Evolutionary conservation across 2,113 vertebrate genomes (phyloP).

Genomic region (Pangasianodon gigas): DNA sequence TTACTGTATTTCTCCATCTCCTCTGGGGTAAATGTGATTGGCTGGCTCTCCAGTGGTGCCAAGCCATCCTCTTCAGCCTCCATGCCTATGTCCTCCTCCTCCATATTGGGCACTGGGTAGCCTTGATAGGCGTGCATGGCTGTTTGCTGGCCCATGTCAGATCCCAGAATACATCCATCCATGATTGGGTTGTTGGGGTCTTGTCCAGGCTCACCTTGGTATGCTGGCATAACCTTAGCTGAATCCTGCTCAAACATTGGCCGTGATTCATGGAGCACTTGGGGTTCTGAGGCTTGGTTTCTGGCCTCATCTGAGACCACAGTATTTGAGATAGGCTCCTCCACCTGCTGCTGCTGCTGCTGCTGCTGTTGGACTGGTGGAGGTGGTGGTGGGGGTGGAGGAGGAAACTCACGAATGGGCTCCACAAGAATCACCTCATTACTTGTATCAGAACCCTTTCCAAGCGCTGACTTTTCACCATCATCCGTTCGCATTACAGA

Average conservation of each 20-base stretch:
- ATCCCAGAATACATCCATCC: constrained; percentile 74
- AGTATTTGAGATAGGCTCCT: constrained; percentile 62
- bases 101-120: constrained; percentile 78
- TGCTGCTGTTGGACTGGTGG: constrained; percentile 66
- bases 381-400: constrained; percentile 76
- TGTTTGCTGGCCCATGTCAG: constrained; percentile 76
- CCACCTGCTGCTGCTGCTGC: constrained; percentile 61
- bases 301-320: constrained; percentile 71
- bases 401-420: constrained; percentile 80
- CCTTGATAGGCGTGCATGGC: constrained; percentile 78
- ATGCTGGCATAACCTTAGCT: constrained; percentile 67
- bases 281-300: constrained; percentile 68
- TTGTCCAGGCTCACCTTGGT: constrained; percentile 69
- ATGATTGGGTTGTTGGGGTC: constrained; percentile 73
- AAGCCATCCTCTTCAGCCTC: constrained; percentile 89
- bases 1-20: constrained; percentile 99
- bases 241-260: constrained; percentile 71
- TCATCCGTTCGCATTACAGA: constrained; percentile 78
- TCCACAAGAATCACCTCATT: constrained; percentile 79
- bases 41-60: constrained; percentile 94
- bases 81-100: constrained; percentile 77
- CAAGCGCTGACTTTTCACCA: constrained; percentile 71
- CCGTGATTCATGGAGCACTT: constrained; percentile 65
- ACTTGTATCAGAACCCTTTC: constrained; percentile 70
- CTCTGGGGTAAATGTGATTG: constrained; percentile 95